Percentiles rank a stretch among this genome's conserved stretches.
phyloP scores from a whole-genome alignment of 2,888 invertebrate species.

The Tipula confusa region DNA sequence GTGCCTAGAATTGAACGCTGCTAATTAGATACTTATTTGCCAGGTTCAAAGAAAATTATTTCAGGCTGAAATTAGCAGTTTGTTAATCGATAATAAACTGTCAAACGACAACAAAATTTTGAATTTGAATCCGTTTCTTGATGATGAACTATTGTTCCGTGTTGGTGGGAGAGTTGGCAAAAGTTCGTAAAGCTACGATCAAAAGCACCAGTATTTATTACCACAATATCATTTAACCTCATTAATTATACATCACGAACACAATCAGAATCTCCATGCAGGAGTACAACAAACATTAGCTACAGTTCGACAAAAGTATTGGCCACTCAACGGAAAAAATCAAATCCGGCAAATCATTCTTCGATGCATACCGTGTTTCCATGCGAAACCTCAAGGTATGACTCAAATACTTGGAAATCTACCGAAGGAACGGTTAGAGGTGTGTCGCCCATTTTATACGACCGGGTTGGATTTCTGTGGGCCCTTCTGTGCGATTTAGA shows the following conservation, averaged over 20 bases:
- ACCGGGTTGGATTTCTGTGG: background rate
- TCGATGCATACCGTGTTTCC: background rate
- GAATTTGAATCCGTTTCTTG: too few species aligned
- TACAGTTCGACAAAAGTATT: background rate
- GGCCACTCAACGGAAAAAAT: background rate
- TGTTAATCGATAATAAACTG: background rate
- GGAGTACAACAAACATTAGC: background rate
- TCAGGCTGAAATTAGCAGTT: background rate
- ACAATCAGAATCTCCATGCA: background rate
- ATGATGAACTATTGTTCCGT: background rate
- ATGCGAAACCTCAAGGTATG: background rate
- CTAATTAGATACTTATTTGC: too few species aligned
- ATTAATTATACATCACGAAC: too few species aligned
- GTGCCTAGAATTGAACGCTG: too few species aligned
- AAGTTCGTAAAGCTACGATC: background rate
- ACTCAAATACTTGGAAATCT: background rate
- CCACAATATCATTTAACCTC: too few species aligned
- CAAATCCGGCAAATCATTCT: background rate
- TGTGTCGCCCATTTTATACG: background rate
- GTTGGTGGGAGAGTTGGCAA: background rate
- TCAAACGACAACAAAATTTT: too few species aligned
- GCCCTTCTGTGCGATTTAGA: background rate
- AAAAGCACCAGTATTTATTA: too few species aligned
- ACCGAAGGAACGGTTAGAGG: background rate
- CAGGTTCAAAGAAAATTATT: background rate